Base-by-base conservation (phyloP, 2,888 invertebrate genomes). In the Clostera curtula region DNA sequence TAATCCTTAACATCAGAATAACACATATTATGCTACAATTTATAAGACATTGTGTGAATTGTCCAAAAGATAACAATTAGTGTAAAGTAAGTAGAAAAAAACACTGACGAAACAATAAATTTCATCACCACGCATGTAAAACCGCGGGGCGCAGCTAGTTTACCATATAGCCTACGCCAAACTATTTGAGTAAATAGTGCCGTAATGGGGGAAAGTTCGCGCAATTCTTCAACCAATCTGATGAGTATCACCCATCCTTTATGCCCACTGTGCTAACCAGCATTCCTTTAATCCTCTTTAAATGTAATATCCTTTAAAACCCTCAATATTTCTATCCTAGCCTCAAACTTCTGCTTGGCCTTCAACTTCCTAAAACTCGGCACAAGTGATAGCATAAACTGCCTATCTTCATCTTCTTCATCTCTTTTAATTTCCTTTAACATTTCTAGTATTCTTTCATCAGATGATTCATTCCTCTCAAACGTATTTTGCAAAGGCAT, bases 341-440 rank as follows among this genome's bases (percentile, higher is more conserved):
- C 74, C 28, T 67, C 65, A 33, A 68, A 62, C 39, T 67, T 73
- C 32, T 65, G 59, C 20, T 51, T 62, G 9, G 55, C 56, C 7
- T 46, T 49, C 2, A 74, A 31, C 25, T 65, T 66, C 28, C 56
- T 62, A 31, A 72, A 67, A 27, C 61, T 59, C 0, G 68, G 66
- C 14, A 72, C 52, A 5, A 74, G 29, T 1, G 73, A 73, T 9
- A 72, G 15, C 34, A 69, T 53, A 16, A 74, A 73, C 24, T 71
- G 68, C 12, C 55, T 63, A 13, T 73, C 74, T 12, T 67, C 67
- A 13, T 72, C 69, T 15, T 54, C 55, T 26, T 64, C 67, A 15
- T 58, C 53, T 13, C 43, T 57, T 33, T 56, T 65, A 4, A 56
- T 40, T 8, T 58, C 57, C 15, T 45, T 60, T 1, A 67, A 30